Evolutionary conservation across 2,113 vertebrate species (phyloP).

Genomic region (Phyllopteryx taeniolatus): DNA sequence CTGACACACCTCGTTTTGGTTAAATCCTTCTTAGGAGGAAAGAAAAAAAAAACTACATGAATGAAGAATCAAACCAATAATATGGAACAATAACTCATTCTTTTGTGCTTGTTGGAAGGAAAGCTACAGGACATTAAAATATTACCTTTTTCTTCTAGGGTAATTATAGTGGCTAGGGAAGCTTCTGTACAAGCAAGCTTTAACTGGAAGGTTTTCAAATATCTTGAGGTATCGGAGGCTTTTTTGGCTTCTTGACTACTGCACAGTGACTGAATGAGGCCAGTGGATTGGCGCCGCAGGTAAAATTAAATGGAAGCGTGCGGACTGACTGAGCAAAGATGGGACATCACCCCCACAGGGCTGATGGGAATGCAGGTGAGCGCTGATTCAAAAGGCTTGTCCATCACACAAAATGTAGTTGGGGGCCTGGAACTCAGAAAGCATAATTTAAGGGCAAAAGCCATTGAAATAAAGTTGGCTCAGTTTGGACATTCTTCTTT

Average conservation of each 20-base stretch:
- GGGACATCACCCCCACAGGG: slow-evolving; percentile 39
- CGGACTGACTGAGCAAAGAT: slow-evolving; percentile 36
- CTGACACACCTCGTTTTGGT: no score
- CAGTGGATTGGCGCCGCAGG: slow-evolving; percentile 49
- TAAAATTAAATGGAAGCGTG: slow-evolving; percentile 25
- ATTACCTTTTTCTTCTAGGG: not conserved
- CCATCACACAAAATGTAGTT: slow-evolving; percentile 35
- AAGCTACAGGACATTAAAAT: not conserved
- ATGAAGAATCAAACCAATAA: no score
- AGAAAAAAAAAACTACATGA: no score
- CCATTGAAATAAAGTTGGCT: slow-evolving; percentile 25
- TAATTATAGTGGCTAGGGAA: no score
- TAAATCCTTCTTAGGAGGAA: no score
- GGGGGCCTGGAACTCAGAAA: slow-evolving; percentile 32
- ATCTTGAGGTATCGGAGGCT: slow-evolving; percentile 12
- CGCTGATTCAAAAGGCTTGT: slow-evolving; percentile 34
- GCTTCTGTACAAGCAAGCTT: not conserved
- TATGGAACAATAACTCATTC: no score
- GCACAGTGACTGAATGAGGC: slow-evolving; percentile 57
- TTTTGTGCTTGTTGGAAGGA: no score
- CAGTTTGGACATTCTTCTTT: slow-evolving; percentile 17
- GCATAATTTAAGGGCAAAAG: slow-evolving; percentile 24
- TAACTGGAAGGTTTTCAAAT: slow-evolving; percentile 8
- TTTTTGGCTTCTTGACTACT: slow-evolving; percentile 34
- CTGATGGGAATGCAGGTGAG: slow-evolving; percentile 51